Conservation (phyloP, 2,113 vertebrate genomes). For the Menura novaehollandiae region DNA sequence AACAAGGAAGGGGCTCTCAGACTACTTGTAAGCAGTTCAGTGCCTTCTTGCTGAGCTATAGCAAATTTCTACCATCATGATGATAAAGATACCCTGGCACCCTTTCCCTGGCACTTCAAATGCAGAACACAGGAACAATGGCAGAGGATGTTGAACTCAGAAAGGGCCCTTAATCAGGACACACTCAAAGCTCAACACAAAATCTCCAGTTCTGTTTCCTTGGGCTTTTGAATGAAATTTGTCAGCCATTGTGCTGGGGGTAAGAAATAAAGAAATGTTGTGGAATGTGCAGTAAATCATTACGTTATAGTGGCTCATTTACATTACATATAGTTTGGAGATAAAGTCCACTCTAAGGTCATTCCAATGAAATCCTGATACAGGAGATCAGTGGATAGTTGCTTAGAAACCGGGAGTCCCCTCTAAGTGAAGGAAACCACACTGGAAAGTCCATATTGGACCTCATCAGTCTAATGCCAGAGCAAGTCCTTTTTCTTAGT, state of each 20-base stretch:
- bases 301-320: neutral
- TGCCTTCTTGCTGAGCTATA: neutral
- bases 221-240: neutral
- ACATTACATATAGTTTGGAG: neutral
- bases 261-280: neutral
- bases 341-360: neutral
- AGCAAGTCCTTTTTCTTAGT: neutral
- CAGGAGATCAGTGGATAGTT: neutral
- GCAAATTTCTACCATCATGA: neutral
- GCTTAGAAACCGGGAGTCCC: neutral
- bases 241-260: rapidly evolving
- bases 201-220: neutral
- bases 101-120: neutral
- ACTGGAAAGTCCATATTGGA: neutral
- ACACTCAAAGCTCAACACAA: neutral
- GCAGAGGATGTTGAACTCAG: neutral
- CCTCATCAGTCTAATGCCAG: rapidly evolving
- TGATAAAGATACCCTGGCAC: neutral
- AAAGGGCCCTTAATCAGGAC: neutral
- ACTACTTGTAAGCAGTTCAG: neutral
- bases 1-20: neutral
- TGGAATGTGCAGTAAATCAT: neutral
- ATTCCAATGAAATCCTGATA: neutral
- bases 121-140: neutral
- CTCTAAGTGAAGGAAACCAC: neutral